Base-by-base conservation (phyloP, 2,113 vertebrate genomes). In the Carlito syrichta region DNA sequence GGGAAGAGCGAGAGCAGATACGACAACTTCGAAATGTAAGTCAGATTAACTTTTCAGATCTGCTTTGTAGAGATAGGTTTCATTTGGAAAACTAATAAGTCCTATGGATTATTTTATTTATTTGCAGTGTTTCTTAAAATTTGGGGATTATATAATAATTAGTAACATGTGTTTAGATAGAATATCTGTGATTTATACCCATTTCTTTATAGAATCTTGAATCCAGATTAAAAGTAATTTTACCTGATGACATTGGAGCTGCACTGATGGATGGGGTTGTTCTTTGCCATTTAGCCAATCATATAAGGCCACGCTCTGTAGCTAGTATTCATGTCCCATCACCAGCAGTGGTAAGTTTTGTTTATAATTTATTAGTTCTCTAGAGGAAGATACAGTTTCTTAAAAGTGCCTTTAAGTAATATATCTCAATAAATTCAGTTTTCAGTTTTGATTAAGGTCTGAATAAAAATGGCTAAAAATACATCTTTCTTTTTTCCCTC, bases 311-410 rank as follows among this genome's bases (percentile, higher is more conserved):
- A 9, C 99, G 99, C 19, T 99, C 99, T 22, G 99, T 99, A 27
- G 99, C 99, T 98, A 99, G 99, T 98, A 99, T 99, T 98, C 99
- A 99, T 0, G 99, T 99, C 25, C 99, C 99, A 56, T 99, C 99
- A 40, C 99, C 99, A 97, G 99, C 99, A 97, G 99, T 99, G 99
- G 99, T 99, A 98, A 99, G 99, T 95, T 48, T 20, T 76, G 63
- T 43, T 2, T 71, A 43, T 0, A 73, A 13, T 89, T 84, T 60
- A 3, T 88, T 38, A 68, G 22, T 82, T 96, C 52, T 97, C 54
- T 84, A 91, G 96, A 92, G 50, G 63, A 86, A 91, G 25, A 86
- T 71, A 79, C 7, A 83, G 25, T 20, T 95, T 94, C 71, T 95
- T 50, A 88, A 93, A 78, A 82, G 5, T 66, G 10, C 48, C 40